Percentiles rank a stretch among this genome's conserved stretches.
These are phyloP conservation scores for Amblyopsis hoosieri DNA, from an alignment of 2,797 vertebrate species.

Conservation along the genomic window DNA sequence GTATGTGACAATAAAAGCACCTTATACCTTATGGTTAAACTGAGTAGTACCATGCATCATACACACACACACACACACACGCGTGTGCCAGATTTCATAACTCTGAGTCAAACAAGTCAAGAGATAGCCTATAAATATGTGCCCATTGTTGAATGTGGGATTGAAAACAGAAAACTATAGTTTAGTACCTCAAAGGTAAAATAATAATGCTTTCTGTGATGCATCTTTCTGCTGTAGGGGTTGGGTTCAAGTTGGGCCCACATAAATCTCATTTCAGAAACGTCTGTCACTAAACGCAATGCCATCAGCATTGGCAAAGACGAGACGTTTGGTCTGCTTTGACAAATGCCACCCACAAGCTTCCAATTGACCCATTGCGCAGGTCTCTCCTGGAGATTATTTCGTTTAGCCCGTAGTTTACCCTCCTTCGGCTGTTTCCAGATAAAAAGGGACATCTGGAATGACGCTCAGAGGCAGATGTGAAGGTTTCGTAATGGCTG, in stretches of 20 bases:
- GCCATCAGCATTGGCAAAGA: constrained; percentile 35
- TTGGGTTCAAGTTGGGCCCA: background rate
- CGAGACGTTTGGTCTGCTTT: constrained; percentile 7
- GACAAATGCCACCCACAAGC: background rate
- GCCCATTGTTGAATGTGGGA: no score
- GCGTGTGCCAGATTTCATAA: no score
- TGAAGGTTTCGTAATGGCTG: constrained; percentile 59
- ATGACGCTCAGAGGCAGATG: constrained; percentile 67
- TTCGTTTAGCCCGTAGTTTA: constrained; percentile 23
- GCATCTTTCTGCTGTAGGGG: background rate
- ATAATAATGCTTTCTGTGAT: no score
- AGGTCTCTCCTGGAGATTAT: constrained; percentile 10
- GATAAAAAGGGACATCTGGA: constrained; percentile 67
- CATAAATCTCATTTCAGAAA: background rate
- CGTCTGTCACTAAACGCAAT: constrained; percentile 38
- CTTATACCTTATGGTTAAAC: no score
- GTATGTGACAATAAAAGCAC: no score
- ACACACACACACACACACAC: no score
- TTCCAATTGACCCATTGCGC: constrained; percentile 7
- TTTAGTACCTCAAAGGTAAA: no score
- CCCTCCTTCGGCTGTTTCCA: constrained; percentile 31
- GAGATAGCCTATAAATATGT: no score
- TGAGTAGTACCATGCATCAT: no score
- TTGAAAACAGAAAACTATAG: no score
- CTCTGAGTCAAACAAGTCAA: no score